Percentiles rank a stretch among this genome's conserved stretches.
phyloP scores from a whole-genome alignment of 64 coral and sea anemone species.

The Hydrozoanthus tunicans region DNA sequence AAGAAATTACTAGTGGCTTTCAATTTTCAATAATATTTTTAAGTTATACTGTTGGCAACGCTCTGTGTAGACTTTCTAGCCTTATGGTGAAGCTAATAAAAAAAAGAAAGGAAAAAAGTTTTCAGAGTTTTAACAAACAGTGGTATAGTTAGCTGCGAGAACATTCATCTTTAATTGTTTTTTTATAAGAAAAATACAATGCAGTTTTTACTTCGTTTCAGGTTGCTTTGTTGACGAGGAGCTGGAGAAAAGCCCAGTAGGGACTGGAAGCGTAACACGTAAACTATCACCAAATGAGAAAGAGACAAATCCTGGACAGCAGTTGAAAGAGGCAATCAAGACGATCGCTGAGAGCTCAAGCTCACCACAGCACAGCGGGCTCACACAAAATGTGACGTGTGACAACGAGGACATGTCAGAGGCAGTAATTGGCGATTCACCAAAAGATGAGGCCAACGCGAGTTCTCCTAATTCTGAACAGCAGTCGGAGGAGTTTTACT shows the following conservation, averaged over 20 bases:
- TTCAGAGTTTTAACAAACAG: too few species aligned
- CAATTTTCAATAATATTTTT: too few species aligned
- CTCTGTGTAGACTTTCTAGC: too few species aligned
- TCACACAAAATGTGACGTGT: constrained; percentile 41
- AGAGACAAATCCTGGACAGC: not conserved
- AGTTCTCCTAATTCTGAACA: not conserved
- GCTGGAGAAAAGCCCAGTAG: constrained; percentile 25
- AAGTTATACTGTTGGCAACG: too few species aligned
- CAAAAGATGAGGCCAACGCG: not conserved
- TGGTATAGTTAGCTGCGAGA: too few species aligned
- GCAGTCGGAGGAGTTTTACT: constrained; percentile 45
- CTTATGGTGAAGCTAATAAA: too few species aligned
- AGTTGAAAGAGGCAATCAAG: constrained; percentile 7
- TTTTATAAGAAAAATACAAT: not conserved
- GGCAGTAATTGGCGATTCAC: not conserved
- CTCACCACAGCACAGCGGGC: not conserved
- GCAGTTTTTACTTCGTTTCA: not conserved
- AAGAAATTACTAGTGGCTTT: too few species aligned
- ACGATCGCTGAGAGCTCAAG: not conserved
- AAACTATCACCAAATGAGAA: constrained; percentile 30
- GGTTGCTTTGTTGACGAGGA: constrained; percentile 63
- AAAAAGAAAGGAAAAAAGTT: too few species aligned
- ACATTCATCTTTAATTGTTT: not conserved
- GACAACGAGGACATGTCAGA: constrained; percentile 21
- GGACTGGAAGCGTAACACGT: constrained; percentile 1